A percentile compares a stretch with the other conserved stretches of the same genome.
Conservation (phyloP, 2,797 vertebrate genomes). For the Buphagus erythrorhynchus region DNA sequence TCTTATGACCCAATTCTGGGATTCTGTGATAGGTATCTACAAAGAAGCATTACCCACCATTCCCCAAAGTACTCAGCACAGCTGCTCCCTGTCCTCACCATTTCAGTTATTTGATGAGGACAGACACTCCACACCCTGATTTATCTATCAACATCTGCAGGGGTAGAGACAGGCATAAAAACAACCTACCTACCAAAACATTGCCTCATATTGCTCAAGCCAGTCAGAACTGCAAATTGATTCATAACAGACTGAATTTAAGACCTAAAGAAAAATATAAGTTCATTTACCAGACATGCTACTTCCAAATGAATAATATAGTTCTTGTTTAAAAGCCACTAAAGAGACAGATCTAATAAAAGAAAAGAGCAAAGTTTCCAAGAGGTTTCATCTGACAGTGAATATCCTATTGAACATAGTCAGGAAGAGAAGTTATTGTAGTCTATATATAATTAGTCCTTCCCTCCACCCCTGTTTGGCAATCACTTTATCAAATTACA, state of each 20-base stretch:
- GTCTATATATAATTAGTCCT: neutral
- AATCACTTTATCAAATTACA: constrained; percentile 9
- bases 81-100: neutral
- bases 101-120: neutral
- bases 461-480: neutral
- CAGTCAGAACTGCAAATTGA: neutral
- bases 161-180: constrained; percentile 16
- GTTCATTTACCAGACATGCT: neutral
- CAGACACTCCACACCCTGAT: constrained; percentile 10
- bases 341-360: neutral
- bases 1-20: neutral
- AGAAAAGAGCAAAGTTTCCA: neutral
- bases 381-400: neutral
- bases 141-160: neutral
- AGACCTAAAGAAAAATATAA: neutral
- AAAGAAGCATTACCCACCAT: neutral
- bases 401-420: neutral
- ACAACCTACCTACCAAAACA: neutral
- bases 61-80: neutral
- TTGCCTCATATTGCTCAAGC: neutral
- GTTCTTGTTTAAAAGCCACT: neutral
- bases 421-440: neutral
- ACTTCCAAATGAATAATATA: neutral
- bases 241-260: neutral
- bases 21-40: neutral